phyloP scores from a whole-genome alignment of 2,888 invertebrate genomes.

The Helobdella robusta region DNA sequence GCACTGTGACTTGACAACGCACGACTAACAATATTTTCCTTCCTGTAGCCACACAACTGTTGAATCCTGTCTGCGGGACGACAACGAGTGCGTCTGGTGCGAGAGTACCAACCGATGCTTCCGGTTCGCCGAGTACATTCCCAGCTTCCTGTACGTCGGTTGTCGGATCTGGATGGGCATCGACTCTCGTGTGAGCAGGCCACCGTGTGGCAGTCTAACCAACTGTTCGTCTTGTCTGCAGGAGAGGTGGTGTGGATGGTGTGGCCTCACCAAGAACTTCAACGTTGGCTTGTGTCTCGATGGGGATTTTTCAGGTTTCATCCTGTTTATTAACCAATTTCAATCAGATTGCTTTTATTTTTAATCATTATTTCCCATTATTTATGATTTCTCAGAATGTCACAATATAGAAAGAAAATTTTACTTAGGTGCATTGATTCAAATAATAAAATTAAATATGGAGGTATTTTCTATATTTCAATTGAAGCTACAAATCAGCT shows the following conservation, averaged over 20 bases:
- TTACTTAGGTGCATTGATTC: too few species aligned
- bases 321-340: background rate
- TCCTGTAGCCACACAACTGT: too few species aligned
- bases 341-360: background rate
- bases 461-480: too few species aligned
- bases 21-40: background rate
- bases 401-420: too few species aligned
- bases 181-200: conserved; percentile 38
- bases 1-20: too few species aligned
- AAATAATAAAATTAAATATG: too few species aligned
- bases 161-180: conserved; percentile 83
- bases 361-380: too few species aligned
- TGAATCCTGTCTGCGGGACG: conserved; percentile 77
- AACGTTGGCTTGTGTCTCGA: conserved; percentile 60
- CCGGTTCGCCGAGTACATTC: conserved; percentile 57
- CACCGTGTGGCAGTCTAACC: conserved; percentile 41
- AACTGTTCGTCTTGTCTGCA: conserved; percentile 58
- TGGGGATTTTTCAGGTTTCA: conserved; percentile 45
- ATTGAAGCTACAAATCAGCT: too few species aligned
- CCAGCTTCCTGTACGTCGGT: conserved; percentile 71
- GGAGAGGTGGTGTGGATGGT: conserved; percentile 86
- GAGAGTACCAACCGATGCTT: conserved; percentile 81
- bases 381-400: too few species aligned
- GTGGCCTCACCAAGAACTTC: conserved; percentile 76
- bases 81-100: conserved; percentile 88